Base-by-base conservation (phyloP, 2,888 invertebrate genomes). In the Miltochrista miniata region DNA sequence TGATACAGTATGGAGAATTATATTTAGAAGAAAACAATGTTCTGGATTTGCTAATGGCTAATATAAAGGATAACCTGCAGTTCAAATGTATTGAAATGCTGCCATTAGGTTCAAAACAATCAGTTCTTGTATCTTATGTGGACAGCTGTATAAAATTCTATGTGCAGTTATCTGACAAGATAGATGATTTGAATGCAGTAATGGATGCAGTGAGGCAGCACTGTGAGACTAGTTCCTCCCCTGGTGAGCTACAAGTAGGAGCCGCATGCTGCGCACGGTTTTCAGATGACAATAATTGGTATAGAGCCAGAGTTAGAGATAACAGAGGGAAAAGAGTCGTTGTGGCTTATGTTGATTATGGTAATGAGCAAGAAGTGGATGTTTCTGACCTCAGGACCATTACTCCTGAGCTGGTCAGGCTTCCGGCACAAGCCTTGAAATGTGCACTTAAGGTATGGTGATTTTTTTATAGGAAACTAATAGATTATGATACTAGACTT, bases 271-370 rank as follows among this genome's bases (percentile, higher is more conserved):
- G 95, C 61, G 98, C 98, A 0, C 94, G 95, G 52, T 99, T 96
- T 76, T 93, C 94, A 41, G 93, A 89, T 43, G 97, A 97, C 82
- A 93, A 93, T 30, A 95, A 96, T 73, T 99, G 98, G 98, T 99
- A 99, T 81, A 93, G 99, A 61, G 98, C 97, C 0, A 93, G 94
- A 74, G 93, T 98, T 8, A 91, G 94, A 56, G 93, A 93, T 36
- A 85, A 94, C 4, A 92, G 92, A 31, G 91, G 89, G 1, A 90
- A 90, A 5, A 93, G 93, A 55, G 93, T 95, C 0, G 87, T 93
- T 48, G 96, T 99, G 1, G 92, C 95, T 2, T 99, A 98, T 86
- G 95, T 99, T 12, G 99, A 99, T 88, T 99, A 96, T 87, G 99
- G 99, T 7, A 99, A 99, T 85, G 95, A 96, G 72, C 98, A 98